Evolutionary conservation across 2,797 vertebrate species (phyloP).

Genomic region (Syncerus caffer): DNA sequence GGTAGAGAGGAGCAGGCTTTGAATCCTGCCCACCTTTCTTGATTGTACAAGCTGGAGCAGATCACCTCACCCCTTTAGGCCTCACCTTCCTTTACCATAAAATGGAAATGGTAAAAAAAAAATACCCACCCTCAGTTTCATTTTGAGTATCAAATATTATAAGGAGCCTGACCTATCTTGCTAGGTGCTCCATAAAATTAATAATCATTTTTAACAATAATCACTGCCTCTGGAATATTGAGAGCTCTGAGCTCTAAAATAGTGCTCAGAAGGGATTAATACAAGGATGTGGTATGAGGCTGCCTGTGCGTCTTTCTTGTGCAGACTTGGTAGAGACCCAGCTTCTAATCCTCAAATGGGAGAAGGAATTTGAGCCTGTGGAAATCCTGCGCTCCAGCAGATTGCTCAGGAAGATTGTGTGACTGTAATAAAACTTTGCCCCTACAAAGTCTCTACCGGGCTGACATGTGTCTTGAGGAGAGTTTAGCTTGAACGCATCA

Average conservation of each 20-base stretch:
- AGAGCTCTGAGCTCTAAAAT: background rate
- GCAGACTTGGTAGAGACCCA: background rate
- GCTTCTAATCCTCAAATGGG: accelerated
- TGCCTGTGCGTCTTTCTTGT: background rate
- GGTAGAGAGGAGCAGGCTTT: background rate
- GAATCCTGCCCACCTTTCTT: background rate
- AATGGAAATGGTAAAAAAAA: background rate
- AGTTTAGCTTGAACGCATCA: background rate
- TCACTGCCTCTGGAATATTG: background rate
- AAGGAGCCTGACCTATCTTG: background rate
- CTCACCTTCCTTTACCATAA: background rate
- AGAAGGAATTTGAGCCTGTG: background rate
- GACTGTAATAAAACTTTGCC: background rate
- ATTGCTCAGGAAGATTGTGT: background rate
- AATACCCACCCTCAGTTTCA: background rate
- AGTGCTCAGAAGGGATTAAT: background rate
- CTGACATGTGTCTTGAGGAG: background rate
- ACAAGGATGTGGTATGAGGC: background rate
- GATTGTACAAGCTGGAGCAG: background rate
- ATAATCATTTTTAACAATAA: background rate
- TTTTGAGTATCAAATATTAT: background rate
- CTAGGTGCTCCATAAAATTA: background rate
- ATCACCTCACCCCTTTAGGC: background rate
- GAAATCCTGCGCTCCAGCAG: background rate
- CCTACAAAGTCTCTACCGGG: background rate